Evolutionary conservation across 2,888 invertebrate genomes (phyloP), one percentile per base, ranked within the genome.

Genomic region (Athetis lepigone): DNA sequence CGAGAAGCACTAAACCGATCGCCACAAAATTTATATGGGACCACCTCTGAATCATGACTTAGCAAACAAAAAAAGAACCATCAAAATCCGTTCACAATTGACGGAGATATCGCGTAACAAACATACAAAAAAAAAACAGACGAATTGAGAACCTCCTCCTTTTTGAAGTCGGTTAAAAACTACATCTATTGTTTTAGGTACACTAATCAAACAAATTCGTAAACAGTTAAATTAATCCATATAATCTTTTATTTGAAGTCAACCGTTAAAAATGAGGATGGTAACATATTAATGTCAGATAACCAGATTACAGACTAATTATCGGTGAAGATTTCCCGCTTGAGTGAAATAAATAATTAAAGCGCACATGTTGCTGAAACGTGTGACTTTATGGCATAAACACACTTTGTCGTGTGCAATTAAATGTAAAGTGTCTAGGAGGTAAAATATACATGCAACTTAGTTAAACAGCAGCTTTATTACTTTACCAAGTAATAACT

Each of bases 241-340:
- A 18, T 36, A 33, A 55, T 65, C 21, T 64, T 50, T 37, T n/a
- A 19, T 21, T 13, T 18, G 5, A 50, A 45, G 8, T 50, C 33
- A 45, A 50, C 33, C 37, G 19, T 50, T 18, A 23, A 25, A 19
- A 45, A 19, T 18, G 4, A n/a, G n/a, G 6, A 11, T 19, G 29
- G 23, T 23, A n/a, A n/a, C n/a, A 33, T 18, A 56, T 9, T 50
- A n/a, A 50, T n/a, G 19, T 47, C 36, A 27, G 46, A 42, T 55
- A 55, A 36, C 18, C 16, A 45, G 36, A 60, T 37, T 27, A 47
- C 37, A 9, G 4, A 11, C 11, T 45, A n/a, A n/a, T n/a, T 21
- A 50, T 45, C 29, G 2, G 11, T 29, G 19, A 29, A 52, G 47
- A 47, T 29, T 52, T 47, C 18, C 8, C 19, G 46, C 46, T 19